These are phyloP conservation scores for Sebastes vulpes DNA, from an alignment of 2,797 vertebrate genomes.

Conservation along the genomic window DNA sequence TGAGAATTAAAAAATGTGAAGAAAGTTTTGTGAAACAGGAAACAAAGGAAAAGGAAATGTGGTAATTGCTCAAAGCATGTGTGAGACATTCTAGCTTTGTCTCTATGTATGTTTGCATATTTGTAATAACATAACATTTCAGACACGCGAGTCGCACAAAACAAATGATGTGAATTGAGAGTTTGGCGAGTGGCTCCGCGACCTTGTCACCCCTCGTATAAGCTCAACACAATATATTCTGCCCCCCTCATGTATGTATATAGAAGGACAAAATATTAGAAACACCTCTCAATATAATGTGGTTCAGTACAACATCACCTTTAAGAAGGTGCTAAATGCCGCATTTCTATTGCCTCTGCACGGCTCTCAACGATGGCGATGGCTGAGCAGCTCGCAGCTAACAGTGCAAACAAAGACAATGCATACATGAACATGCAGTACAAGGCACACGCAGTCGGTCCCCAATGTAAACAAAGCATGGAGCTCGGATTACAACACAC, in stretches of 20 bases:
- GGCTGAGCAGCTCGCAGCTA: background rate
- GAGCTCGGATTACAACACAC: too few relatives aligned
- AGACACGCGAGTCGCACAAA: background rate
- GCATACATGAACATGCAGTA: too few relatives aligned
- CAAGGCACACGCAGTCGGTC: too few relatives aligned
- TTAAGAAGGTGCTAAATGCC: background rate
- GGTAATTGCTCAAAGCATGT: background rate
- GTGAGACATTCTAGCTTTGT: background rate
- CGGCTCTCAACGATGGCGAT: background rate
- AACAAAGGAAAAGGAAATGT: conserved; percentile 11
- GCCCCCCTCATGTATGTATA: too few relatives aligned
- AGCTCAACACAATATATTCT: background rate
- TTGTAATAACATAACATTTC: background rate
- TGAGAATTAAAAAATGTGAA: background rate
- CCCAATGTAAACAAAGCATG: too few relatives aligned
- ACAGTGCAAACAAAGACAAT: too few relatives aligned
- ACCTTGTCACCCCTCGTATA: background rate
- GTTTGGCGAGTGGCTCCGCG: background rate
- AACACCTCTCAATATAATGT: background rate
- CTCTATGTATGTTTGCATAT: background rate
- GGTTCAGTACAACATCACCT: background rate
- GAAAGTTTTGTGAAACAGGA: conserved; percentile 1
- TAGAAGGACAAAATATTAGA: too few relatives aligned
- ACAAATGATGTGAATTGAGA: background rate
- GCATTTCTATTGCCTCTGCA: too few relatives aligned